phyloP scores from a whole-genome alignment of 2,113 vertebrate genomes.

The Dromas ardeola region DNA sequence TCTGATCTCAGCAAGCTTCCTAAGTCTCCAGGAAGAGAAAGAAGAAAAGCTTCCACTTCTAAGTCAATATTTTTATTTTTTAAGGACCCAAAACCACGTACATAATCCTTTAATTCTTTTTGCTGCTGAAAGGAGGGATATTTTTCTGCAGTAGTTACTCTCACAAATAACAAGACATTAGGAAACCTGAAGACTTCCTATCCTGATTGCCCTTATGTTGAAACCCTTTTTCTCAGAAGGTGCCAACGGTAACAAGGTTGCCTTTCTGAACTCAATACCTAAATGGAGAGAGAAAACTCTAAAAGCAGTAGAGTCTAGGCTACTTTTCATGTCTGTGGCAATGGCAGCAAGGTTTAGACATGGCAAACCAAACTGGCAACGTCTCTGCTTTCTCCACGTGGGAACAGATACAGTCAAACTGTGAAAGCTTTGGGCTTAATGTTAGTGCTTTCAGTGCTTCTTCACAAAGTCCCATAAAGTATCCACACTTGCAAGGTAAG shows the following conservation, averaged over 20 bases:
- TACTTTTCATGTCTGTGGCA: not conserved
- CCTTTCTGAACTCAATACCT: not conserved
- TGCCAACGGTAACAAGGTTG: not conserved
- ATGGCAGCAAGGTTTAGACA: not conserved
- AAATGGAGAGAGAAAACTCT: not conserved
- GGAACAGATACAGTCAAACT: not conserved
- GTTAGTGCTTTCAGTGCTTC: not conserved
- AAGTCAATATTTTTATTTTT: not conserved
- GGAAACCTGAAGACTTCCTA: not conserved
- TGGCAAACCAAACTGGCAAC: not conserved
- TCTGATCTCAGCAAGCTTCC: slow-evolving; percentile 47
- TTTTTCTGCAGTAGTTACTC: not conserved
- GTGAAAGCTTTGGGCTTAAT: not conserved
- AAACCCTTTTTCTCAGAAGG: not conserved
- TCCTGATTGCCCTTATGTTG: not conserved
- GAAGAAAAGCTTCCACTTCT: slow-evolving; percentile 16
- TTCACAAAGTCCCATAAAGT: not conserved
- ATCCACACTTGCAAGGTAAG: not conserved
- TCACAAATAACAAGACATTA: not conserved
- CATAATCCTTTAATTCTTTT: not conserved
- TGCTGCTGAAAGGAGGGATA: not conserved
- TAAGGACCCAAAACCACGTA: not conserved
- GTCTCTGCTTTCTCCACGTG: not conserved
- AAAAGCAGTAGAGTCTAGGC: not conserved
- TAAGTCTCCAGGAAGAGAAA: not conserved